Percentiles rank a stretch among this genome's conserved stretches.
Conservation (phyloP, 2,797 vertebrate genomes). For the Pangasius macronema region DNA sequence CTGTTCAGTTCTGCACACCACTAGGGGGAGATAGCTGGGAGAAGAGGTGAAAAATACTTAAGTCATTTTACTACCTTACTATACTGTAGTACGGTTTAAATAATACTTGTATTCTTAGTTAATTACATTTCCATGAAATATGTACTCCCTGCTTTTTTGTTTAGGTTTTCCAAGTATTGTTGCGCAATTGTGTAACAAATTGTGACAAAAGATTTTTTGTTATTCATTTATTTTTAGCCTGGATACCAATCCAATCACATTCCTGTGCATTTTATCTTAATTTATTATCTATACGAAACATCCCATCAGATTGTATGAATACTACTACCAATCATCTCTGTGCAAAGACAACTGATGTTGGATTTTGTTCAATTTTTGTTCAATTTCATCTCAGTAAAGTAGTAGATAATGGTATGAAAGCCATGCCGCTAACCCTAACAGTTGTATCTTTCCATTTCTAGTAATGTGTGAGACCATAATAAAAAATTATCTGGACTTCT, state of each 20-base stretch:
- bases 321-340: neutral
- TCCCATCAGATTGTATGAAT: neutral
- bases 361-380: neutral
- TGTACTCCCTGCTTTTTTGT: neutral
- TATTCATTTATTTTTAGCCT: neutral
- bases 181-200: neutral
- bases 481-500: neutral
- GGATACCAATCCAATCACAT: neutral
- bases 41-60: neutral
- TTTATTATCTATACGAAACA: neutral
- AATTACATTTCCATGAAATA: neutral
- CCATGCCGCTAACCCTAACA: neutral
- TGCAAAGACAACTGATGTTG: neutral
- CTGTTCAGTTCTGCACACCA: slow-evolving; percentile 38
- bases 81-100: neutral
- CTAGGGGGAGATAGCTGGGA: slow-evolving; percentile 34
- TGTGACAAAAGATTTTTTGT: neutral
- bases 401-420: neutral
- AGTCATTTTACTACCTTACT: neutral
- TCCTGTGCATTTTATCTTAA: neutral
- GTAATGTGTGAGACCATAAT: neutral
- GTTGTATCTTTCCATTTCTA: neutral
- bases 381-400: neutral
- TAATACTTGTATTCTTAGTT: neutral
- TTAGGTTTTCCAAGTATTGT: neutral